Percentiles rank a stretch among this genome's conserved stretches.
These are phyloP conservation scores for Unio pictorum DNA, from an alignment of 2,888 invertebrate genomes.

Conservation along the genomic window DNA sequence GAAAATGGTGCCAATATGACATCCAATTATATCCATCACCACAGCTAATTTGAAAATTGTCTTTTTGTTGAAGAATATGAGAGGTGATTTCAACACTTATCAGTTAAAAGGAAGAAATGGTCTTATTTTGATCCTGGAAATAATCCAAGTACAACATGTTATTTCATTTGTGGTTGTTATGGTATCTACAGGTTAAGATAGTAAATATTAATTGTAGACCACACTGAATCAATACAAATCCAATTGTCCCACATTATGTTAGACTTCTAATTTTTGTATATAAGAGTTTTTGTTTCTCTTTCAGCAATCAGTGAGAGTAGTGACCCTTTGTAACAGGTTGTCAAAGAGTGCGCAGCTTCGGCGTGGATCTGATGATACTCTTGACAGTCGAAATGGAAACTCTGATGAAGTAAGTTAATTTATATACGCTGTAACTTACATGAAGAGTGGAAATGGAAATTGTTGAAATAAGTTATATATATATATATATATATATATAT, in stretches of 20 bases:
- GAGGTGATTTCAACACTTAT: too few species aligned
- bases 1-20: too few species aligned
- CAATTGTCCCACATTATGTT: background rate
- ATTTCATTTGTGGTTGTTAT: background rate
- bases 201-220: too few species aligned
- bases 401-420: constrained; percentile 36
- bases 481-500: too few species aligned
- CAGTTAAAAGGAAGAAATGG: too few species aligned
- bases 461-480: too few species aligned
- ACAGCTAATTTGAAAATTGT: too few species aligned
- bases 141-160: constrained; percentile 3
- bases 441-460: background rate
- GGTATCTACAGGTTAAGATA: background rate
- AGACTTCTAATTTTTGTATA: background rate
- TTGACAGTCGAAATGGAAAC: constrained; percentile 48
- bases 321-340: constrained; percentile 71
- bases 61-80: too few species aligned
- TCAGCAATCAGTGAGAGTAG: constrained; percentile 72
- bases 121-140: too few species aligned
- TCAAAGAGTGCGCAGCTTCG: constrained; percentile 65
- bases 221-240: too few species aligned
- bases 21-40: too few species aligned
- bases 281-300: constrained; percentile 16
- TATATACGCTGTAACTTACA: background rate
- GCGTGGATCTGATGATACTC: constrained; percentile 40